A percentile compares a stretch with the other conserved stretches of the same genome.
Evolutionary conservation across 2,888 invertebrate genomes (phyloP).

Genomic region (Ganaspis brasiliensis): DNA sequence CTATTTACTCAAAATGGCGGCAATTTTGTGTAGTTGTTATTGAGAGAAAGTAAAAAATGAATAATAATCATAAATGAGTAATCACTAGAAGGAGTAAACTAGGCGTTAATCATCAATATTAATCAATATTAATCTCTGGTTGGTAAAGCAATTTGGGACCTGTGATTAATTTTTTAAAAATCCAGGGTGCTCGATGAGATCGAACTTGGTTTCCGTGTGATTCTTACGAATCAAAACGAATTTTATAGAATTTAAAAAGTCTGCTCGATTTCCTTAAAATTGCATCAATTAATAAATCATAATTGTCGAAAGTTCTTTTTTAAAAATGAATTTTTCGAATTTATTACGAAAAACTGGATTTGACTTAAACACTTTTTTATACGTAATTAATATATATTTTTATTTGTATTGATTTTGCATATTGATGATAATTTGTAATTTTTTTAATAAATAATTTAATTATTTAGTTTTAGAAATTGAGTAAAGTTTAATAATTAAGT

Average conservation of each 20-base stretch:
- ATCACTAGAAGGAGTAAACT: slow-evolving; percentile 9
- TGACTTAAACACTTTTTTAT: too few relatives aligned
- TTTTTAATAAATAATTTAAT: not conserved
- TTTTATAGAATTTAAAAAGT: slow-evolving; percentile 8
- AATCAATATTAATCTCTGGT: slow-evolving; percentile 34
- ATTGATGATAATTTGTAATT: too few relatives aligned
- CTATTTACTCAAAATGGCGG: slow-evolving; percentile 29
- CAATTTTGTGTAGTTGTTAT: slow-evolving; percentile 26
- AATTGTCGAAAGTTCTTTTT: too few relatives aligned
- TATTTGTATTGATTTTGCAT: too few relatives aligned
- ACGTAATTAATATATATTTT: too few relatives aligned
- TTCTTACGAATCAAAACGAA: slow-evolving; percentile 28
- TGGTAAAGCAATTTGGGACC: slow-evolving; percentile 31
- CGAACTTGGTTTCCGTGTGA: slow-evolving; percentile 40
- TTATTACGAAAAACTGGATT: too few relatives aligned
- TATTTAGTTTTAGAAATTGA: too few relatives aligned
- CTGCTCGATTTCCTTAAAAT: slow-evolving; percentile 35
- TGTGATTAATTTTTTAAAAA: slow-evolving; percentile 27
- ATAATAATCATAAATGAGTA: slow-evolving; percentile 24
- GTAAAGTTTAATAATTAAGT: too few relatives aligned
- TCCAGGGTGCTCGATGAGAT: slow-evolving; percentile 34
- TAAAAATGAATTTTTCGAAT: too few relatives aligned
- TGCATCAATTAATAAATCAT: too few relatives aligned
- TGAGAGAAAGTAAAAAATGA: slow-evolving; percentile 36
- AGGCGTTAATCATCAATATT: slow-evolving; percentile 25